Percentiles rank a stretch among this genome's conserved stretches.
Evolutionary conservation across 2,113 vertebrate genomes (phyloP).

Genomic region (Tor tambroides): DNA sequence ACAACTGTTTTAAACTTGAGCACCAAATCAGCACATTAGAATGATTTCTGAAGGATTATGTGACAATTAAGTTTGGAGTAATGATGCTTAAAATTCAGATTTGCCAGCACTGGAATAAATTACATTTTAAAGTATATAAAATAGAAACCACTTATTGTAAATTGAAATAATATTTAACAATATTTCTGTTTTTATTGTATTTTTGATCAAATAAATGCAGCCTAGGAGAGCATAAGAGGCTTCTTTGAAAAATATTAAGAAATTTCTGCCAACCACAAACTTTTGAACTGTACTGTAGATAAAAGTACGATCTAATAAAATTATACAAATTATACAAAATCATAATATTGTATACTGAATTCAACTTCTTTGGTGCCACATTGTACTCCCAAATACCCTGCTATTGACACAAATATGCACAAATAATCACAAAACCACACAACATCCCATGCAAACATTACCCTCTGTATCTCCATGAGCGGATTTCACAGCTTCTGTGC

Average conservation of each 20-base stretch:
- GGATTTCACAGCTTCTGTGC: constrained; percentile 76
- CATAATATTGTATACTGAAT: neutral
- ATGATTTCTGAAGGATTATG: too few species aligned
- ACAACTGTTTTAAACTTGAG: too few species aligned
- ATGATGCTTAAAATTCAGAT: too few species aligned
- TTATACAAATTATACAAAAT: neutral
- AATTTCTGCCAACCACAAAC: neutral
- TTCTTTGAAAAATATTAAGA: neutral
- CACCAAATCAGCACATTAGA: too few species aligned
- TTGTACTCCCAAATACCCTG: constrained; percentile 11
- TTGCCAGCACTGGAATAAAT: too few species aligned
- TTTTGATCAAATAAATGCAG: neutral
- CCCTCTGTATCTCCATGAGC: constrained; percentile 85
- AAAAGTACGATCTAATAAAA: neutral
- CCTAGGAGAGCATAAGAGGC: neutral
- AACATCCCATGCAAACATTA: constrained; percentile 65
- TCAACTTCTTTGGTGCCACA: neutral
- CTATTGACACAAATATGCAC: constrained; percentile 15
- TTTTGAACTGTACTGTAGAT: neutral
- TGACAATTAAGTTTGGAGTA: too few species aligned
- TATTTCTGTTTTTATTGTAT: too few species aligned
- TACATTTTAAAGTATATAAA: neutral
- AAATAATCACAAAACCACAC: neutral
- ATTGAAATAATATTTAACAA: too few species aligned
- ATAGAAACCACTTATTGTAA: neutral